Conservation (phyloP, 2,797 vertebrate species). For the Thalassophryne amazonica region DNA sequence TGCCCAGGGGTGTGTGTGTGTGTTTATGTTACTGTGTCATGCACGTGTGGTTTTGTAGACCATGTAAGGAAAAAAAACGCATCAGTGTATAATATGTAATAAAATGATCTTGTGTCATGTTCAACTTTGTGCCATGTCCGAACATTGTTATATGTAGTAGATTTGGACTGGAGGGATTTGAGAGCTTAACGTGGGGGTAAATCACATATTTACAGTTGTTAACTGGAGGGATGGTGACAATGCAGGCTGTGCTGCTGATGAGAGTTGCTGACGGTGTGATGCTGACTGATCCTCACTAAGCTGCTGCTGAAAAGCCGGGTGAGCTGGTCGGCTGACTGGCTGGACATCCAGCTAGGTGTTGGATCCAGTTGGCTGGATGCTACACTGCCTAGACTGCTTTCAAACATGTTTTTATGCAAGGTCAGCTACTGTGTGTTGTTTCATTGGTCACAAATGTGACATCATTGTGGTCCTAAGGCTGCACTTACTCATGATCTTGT, state of each 20-base stretch:
- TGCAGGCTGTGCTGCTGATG: conserved; percentile 27
- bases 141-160: conserved; percentile 18
- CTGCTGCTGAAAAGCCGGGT: conserved; percentile 52
- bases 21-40: neutral
- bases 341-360: conserved; percentile 14
- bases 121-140: conserved; percentile 3
- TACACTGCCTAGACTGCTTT: conserved; percentile 15
- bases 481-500: no score
- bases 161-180: conserved; percentile 18
- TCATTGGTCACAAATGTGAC: conserved; percentile 8
- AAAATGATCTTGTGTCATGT: conserved; percentile 17
- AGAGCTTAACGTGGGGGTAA: no score
- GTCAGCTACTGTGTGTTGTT: neutral
- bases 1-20: neutral
- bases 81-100: conserved; percentile 19
- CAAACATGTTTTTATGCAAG: neutral
- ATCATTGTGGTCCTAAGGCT: no score
- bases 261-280: conserved; percentile 68
- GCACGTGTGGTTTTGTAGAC: no score
- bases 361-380: conserved; percentile 22
- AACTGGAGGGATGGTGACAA: neutral
- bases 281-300: conserved; percentile 66
- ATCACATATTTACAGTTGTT: no score
- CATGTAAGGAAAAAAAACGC: no score
- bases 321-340: conserved; percentile 25